phyloP scores from a whole-genome alignment of 2,113 vertebrate species.

The Orientallactaga bullata region DNA sequence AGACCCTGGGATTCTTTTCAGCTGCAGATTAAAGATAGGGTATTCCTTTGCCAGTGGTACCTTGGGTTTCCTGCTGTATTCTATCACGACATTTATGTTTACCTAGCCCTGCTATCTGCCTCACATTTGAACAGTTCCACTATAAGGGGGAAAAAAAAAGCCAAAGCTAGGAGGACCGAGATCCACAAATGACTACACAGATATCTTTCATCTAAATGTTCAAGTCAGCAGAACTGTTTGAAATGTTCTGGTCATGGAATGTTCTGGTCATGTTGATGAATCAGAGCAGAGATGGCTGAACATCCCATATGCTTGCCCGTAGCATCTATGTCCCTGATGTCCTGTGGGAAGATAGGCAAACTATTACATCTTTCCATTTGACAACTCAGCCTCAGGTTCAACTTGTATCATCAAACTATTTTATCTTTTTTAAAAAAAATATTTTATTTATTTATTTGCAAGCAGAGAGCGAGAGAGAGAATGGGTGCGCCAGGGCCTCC shows the following conservation, averaged over 20 bases:
- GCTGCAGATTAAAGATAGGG: too few relatives aligned
- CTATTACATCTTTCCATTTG: background rate
- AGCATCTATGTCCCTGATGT: background rate
- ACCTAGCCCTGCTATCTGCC: background rate
- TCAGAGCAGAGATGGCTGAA: background rate
- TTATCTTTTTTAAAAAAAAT: too few relatives aligned
- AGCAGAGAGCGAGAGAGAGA: too few relatives aligned
- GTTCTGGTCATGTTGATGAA: background rate
- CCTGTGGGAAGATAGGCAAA: background rate
- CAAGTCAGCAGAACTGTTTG: background rate
- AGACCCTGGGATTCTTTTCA: background rate
- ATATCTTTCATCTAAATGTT: background rate
- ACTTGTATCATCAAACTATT: background rate
- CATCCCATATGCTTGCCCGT: background rate
- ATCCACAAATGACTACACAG: background rate
- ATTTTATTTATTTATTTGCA: too few relatives aligned
- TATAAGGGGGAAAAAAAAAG: background rate
- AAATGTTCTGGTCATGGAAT: background rate
- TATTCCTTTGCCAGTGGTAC: too few relatives aligned
- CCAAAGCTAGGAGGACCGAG: background rate
- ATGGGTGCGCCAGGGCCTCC: too few relatives aligned
- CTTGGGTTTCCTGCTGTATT: background rate
- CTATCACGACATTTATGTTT: background rate
- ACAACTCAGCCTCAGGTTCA: background rate
- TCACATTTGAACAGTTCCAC: slow-evolving; percentile 34